Evolutionary conservation across 2,888 invertebrate species (phyloP).

Genomic region (Leptodirus hochenwartii): DNA sequence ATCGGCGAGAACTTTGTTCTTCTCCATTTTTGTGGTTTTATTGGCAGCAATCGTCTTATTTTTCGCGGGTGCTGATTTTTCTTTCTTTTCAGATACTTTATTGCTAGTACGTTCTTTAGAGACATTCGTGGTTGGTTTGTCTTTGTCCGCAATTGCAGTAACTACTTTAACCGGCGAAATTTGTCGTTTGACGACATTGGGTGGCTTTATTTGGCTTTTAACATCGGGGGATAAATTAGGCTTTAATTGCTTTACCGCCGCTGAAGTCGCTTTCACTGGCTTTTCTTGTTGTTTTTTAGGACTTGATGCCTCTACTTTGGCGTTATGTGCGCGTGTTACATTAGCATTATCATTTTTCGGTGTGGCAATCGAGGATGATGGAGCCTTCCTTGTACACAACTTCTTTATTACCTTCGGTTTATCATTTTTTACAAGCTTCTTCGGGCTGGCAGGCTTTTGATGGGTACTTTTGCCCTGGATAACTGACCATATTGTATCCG

Average conservation of each 20-base stretch:
- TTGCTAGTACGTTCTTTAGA: slow-evolving; percentile 10
- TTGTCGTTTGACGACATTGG: slow-evolving; percentile 10
- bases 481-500: slow-evolving; percentile 26
- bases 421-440: slow-evolving; percentile 7
- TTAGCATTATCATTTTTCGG: too few species aligned
- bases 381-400: too few species aligned
- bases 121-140: too few species aligned
- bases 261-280: too few species aligned
- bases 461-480: slow-evolving; percentile 24
- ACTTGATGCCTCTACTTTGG: too few species aligned
- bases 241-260: too few species aligned
- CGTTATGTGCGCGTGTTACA: too few species aligned
- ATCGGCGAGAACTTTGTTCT: too few species aligned
- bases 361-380: too few species aligned
- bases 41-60: slow-evolving; percentile 6
- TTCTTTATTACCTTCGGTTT: slow-evolving; percentile 7
- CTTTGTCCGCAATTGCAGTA: neutral
- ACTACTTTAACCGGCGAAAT: slow-evolving; percentile 11
- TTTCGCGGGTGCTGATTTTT: slow-evolving; percentile 10
- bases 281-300: too few species aligned
- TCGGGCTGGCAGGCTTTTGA: slow-evolving; percentile 16
- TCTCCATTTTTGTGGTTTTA: slow-evolving; percentile 3
- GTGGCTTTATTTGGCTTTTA: slow-evolving; percentile 4
- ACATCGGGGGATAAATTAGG: slow-evolving; percentile 1
- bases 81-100: slow-evolving; percentile 10